Percentiles rank a stretch among this genome's conserved stretches.
Conservation (phyloP, 2,797 vertebrate species). For the Pogonophryne albipinna region DNA sequence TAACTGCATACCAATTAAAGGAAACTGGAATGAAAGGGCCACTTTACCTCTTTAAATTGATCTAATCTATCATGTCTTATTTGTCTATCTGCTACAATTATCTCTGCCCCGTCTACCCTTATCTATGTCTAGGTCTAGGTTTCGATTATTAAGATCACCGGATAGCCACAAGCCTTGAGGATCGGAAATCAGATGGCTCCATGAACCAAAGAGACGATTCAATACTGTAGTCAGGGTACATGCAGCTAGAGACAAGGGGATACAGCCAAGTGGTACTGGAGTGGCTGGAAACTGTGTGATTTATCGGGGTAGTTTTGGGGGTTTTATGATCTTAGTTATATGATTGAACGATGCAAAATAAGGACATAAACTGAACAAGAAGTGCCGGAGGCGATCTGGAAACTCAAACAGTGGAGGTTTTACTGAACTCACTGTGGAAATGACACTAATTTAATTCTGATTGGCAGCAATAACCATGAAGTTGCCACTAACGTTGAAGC, state of each 20-base stretch:
- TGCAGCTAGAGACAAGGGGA: neutral
- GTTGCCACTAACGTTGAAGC: neutral
- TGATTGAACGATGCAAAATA: neutral
- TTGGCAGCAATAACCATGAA: neutral
- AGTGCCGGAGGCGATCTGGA: neutral
- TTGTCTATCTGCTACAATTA: slow-evolving; percentile 13
- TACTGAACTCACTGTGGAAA: neutral
- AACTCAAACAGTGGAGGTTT: neutral
- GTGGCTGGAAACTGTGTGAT: neutral
- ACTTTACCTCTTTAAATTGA: slow-evolving; percentile 4
- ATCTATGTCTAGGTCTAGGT: neutral
- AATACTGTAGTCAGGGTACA: neutral
- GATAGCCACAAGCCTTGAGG: neutral
- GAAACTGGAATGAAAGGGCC: neutral
- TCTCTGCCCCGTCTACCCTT: neutral
- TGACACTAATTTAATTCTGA: neutral
- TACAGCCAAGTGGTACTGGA: neutral
- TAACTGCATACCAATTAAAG: neutral
- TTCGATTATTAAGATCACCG: neutral
- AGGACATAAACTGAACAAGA: neutral
- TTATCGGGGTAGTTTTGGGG: neutral
- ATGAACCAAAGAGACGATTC: neutral
- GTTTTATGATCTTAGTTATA: neutral
- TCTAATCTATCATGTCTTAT: slow-evolving; percentile 7
- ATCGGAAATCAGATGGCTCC: neutral